phyloP scores from a whole-genome alignment of 1,140 invertebrate genomes.

The Acromyrmex charruanus region DNA sequence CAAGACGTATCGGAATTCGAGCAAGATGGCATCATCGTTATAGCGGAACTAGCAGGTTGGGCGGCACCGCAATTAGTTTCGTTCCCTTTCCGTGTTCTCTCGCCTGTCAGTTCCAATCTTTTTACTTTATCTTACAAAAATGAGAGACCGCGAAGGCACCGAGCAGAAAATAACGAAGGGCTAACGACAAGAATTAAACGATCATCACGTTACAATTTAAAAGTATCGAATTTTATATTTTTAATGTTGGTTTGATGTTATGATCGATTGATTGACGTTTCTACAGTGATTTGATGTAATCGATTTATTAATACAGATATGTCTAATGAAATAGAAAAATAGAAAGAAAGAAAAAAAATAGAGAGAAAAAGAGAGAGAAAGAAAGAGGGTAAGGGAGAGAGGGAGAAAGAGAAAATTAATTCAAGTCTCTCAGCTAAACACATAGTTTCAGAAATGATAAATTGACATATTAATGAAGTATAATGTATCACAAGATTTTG shows the following conservation, averaged over 20 bases:
- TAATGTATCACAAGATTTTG: conserved; percentile 38
- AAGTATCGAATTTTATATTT: not conserved
- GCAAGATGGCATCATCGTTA: conserved; percentile 61
- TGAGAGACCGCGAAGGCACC: conserved; percentile 37
- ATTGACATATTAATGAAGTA: conserved; percentile 33
- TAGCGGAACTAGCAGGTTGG: conserved; percentile 57
- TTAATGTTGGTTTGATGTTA: not conserved
- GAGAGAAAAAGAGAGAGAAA: not conserved
- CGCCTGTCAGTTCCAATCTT: conserved; percentile 65
- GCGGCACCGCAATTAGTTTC: conserved; percentile 82
- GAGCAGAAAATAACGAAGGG: conserved; percentile 60
- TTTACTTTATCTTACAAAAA: conserved; percentile 32
- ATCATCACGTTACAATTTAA: conserved; percentile 64
- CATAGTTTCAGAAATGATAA: conserved; percentile 2
- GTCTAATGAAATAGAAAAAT: not conserved
- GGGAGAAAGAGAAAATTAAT: not conserved
- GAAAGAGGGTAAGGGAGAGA: not conserved
- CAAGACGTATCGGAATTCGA: conserved; percentile 45
- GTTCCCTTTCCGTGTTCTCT: conserved; percentile 73
- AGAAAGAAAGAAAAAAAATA: not conserved
- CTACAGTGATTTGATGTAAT: not conserved
- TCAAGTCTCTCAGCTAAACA: not conserved
- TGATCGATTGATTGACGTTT: not conserved
- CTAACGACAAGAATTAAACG: conserved; percentile 76
- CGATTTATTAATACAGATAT: not conserved